Evolutionary conservation across 2,797 vertebrate species (phyloP).

Genomic region (Leucoraja ocellata): DNA sequence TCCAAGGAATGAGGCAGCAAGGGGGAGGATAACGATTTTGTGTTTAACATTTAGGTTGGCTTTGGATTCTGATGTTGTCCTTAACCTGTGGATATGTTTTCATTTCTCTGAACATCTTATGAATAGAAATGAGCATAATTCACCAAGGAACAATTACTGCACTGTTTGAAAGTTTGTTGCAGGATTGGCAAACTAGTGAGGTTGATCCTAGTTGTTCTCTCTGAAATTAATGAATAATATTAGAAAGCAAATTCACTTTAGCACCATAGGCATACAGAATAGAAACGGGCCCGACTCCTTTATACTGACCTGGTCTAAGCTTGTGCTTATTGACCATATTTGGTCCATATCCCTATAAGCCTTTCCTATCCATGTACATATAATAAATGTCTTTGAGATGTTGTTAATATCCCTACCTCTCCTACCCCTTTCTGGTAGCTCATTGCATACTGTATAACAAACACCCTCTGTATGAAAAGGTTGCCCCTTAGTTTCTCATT

Average conservation of each 20-base stretch:
- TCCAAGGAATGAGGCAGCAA: neutral
- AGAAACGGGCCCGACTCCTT: neutral
- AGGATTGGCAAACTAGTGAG: neutral
- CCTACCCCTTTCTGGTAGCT: too few species aligned
- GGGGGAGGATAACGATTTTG: neutral
- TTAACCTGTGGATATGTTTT: neutral
- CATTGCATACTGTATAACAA: too few species aligned
- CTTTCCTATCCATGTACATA: too few species aligned
- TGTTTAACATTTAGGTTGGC: neutral
- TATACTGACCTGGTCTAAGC: too few species aligned
- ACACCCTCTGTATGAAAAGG: too few species aligned
- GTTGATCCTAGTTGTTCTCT: neutral
- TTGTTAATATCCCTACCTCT: too few species aligned
- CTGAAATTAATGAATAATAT: neutral
- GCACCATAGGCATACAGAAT: neutral
- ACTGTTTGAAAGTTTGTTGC: neutral
- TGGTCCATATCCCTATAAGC: too few species aligned
- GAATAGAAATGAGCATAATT: neutral
- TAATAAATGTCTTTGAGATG: too few species aligned
- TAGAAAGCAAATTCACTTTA: neutral
- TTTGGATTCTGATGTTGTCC: neutral
- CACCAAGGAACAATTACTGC: neutral
- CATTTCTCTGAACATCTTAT: neutral
- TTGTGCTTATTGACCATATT: too few species aligned
- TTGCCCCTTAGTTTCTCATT: too few species aligned